phyloP scores from a whole-genome alignment of 2,113 vertebrate species.

The Struthio camelus region DNA sequence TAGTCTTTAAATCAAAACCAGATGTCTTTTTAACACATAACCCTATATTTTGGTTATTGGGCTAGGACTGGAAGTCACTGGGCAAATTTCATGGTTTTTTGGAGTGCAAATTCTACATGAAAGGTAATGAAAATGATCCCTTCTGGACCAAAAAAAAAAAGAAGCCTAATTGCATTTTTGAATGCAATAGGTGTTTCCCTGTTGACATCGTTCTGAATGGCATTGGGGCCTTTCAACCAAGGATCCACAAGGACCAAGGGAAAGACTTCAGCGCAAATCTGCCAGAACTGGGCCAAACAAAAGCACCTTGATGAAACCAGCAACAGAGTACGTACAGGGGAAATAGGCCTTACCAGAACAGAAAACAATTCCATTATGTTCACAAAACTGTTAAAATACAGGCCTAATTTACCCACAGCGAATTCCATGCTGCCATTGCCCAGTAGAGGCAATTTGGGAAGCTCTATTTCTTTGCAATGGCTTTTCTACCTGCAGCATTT shows the following conservation, averaged over 20 bases:
- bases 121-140: not conserved
- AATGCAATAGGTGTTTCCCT: not conserved
- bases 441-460: not conserved
- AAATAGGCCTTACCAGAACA: not conserved
- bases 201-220: not conserved
- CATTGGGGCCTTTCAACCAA: not conserved
- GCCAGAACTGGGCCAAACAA: not conserved
- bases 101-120: not conserved
- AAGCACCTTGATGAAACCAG: fast-evolving
- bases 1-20: not conserved
- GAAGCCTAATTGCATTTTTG: not conserved
- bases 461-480: fast-evolving
- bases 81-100: not conserved
- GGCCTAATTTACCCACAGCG: fast-evolving
- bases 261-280: not conserved
- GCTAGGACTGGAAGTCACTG: not conserved
- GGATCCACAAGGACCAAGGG: not conserved
- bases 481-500: not conserved
- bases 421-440: not conserved
- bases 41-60: not conserved
- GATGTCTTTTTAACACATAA: not conserved
- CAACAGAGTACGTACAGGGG: fast-evolving
- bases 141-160: not conserved
- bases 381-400: not conserved
- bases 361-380: not conserved